Evolutionary conservation across 2,113 vertebrate genomes (phyloP).

Genomic region (Zeus faber): DNA sequence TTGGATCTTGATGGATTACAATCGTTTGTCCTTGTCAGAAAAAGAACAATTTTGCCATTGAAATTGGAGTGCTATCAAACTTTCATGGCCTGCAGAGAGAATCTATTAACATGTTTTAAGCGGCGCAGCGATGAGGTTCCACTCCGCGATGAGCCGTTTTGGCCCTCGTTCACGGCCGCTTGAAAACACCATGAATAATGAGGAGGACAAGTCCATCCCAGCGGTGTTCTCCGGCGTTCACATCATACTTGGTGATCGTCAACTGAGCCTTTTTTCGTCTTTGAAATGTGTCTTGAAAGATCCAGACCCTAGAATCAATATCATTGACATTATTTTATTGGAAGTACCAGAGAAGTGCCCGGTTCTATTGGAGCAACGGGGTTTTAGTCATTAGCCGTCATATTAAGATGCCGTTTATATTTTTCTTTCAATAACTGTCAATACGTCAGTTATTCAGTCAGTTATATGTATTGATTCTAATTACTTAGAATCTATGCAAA

Average conservation of each 20-base stretch:
- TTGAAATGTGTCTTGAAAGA: no score
- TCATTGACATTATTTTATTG: no score
- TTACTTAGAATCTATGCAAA: no score
- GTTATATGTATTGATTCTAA: no score
- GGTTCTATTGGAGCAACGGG: neutral
- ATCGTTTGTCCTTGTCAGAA: constrained; percentile 91
- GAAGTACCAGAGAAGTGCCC: no score
- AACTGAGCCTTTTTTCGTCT: no score
- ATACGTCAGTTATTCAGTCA: no score
- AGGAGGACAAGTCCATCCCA: constrained; percentile 4
- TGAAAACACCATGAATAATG: constrained; percentile 23
- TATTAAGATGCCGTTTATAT: neutral
- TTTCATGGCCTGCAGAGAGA: constrained; percentile 83
- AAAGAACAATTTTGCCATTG: constrained; percentile 83
- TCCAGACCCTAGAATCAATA: no score
- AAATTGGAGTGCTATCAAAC: constrained; percentile 88
- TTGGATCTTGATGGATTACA: constrained; percentile 90
- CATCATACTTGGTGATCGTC: no score
- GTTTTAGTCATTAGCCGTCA: constrained; percentile 2
- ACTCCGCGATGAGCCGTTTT: constrained; percentile 79
- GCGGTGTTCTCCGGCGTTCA: no score
- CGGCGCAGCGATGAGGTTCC: constrained; percentile 30
- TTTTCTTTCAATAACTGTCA: no score
- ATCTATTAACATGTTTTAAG: constrained; percentile 83
- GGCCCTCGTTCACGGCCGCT: constrained; percentile 24